phyloP scores from a whole-genome alignment of 2,113 vertebrate species.

The Bujurquina vittata region DNA sequence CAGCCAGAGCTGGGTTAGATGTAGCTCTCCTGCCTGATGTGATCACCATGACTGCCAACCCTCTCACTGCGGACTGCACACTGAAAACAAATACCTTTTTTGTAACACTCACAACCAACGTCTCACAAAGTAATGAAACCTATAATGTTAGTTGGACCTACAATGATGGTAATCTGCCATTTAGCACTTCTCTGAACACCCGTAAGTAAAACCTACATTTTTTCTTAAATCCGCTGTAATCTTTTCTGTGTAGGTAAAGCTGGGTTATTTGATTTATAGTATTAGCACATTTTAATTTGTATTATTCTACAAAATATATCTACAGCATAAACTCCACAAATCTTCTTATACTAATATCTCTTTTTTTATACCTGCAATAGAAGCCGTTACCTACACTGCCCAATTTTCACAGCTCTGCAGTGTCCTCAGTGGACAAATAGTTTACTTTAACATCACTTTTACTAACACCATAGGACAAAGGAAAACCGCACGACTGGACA shows the following conservation, averaged over 20 bases:
- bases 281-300: not conserved
- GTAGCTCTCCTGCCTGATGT: conserved; percentile 70
- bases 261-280: not conserved
- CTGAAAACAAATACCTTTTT: no score
- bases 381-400: fast-evolving
- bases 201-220: not conserved
- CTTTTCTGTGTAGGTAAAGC: not conserved
- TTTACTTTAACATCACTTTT: conserved; percentile 18
- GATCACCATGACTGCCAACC: conserved; percentile 24
- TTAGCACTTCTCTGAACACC: fast-evolving
- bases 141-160: not conserved
- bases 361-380: no score
- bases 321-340: not conserved
- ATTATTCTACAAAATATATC: not conserved
- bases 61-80: not conserved
- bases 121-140: not conserved
- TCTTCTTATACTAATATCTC: no score
- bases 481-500: fast-evolving
- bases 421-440: no score
- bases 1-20: not conserved
- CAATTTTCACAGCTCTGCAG: no score
- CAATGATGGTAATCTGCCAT: fast-evolving
- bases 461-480: not conserved
- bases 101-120: conserved; percentile 8
- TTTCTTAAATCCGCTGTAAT: not conserved